These are phyloP conservation scores for Papilio glaucus DNA, from an alignment of 1,140 invertebrate species.

Conservation along the genomic window DNA sequence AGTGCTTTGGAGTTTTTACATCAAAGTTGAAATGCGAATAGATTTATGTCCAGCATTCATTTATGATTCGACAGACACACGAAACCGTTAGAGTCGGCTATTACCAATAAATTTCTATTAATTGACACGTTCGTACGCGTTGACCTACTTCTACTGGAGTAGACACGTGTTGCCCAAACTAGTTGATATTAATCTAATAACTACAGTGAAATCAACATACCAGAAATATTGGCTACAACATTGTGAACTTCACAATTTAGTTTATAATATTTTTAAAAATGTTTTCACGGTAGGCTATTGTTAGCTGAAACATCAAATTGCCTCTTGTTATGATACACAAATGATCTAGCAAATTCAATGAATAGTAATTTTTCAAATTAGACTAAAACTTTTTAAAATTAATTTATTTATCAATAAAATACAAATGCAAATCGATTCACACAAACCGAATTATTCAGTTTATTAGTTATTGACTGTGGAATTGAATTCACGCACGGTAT, in stretches of 20 bases:
- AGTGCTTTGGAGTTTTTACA: slow-evolving; percentile 9
- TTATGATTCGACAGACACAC: slow-evolving; percentile 1
- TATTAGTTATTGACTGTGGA: too few relatives aligned
- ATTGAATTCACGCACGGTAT: too few relatives aligned
- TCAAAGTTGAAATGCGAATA: not conserved
- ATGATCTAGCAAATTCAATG: too few relatives aligned
- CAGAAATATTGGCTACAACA: not conserved
- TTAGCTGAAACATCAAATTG: not conserved
- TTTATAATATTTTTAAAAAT: too few relatives aligned
- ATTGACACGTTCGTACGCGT: slow-evolving; percentile 6
- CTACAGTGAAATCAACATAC: not conserved
- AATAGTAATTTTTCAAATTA: too few relatives aligned
- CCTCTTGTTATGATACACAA: too few relatives aligned
- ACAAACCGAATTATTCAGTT: too few relatives aligned
- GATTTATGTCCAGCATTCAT: not conserved
- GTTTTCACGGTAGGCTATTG: too few relatives aligned
- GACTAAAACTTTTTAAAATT: too few relatives aligned
- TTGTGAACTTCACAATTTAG: too few relatives aligned
- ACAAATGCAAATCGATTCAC: too few relatives aligned
- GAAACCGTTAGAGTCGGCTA: slow-evolving; percentile 21
- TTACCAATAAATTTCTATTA: slow-evolving; percentile 10
- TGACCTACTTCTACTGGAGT: not conserved
- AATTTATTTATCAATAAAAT: too few relatives aligned
- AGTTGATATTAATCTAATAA: not conserved
- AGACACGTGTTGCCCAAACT: slow-evolving; percentile 19